Evolutionary conservation across 2,797 vertebrate species (phyloP), one percentile per base, ranked within the genome.

Genomic region (Pseudochromis fuscus): DNA sequence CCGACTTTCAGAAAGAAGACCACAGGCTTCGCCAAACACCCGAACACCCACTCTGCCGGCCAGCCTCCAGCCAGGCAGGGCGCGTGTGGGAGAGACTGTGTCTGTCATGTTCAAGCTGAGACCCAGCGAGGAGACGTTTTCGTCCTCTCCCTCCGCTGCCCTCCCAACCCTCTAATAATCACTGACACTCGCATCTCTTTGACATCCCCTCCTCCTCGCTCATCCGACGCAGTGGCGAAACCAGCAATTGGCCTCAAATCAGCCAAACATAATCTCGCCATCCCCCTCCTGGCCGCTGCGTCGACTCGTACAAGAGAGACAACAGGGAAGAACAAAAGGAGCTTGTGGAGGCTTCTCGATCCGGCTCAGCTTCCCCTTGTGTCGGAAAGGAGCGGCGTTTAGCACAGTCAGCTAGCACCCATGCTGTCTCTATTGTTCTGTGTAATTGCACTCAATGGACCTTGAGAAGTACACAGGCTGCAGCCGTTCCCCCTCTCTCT

Each of bases 161-260:
- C 72, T 75, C 82, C 64, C 81, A 76, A 84, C 83, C 87, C 87
- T 57, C 71, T 91, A 93, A 94, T 94, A 92, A 94, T 90, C 91
- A 88, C 88, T 85, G 86, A 87, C 79, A 82, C 85, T 88, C 80
- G n/a, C 87, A 70, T 82, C 75, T 82, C 81, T 85, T 67, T 85
- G 87, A 85, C 85, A 78, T 75, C 75, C 62, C 74, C 77, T 76
- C 82, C 84, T 78, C 84, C 86, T 68, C 61, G 75, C 40, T 82
- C 79, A 77, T 83, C 83, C 64, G 63, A 81, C 16, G 67, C 76
- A 61, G 42, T 1, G 72, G 27, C 52, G 31, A 92, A 94, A 93
- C 89, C 87, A 50, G 86, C 91, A 93, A 92, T 93, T 93, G 92
- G 88, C 86, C 79, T 93, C 86, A 91, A 92, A 93, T 88, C 82